phyloP scores from a whole-genome alignment of 2,113 vertebrate genomes.

The Spilogale gracilis region DNA sequence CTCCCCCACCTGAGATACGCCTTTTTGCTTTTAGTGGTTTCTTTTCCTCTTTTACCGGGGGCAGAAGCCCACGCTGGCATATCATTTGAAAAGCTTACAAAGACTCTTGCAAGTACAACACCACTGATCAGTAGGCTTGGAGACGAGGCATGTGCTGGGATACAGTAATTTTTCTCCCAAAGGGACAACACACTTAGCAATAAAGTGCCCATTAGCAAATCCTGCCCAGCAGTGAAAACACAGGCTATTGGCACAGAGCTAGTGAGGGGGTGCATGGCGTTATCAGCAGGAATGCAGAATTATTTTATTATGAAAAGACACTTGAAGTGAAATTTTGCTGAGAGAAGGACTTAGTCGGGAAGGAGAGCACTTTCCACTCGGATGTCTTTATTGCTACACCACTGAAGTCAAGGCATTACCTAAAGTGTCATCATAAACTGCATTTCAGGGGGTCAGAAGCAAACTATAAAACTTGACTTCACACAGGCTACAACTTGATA shows the following conservation, averaged over 20 bases:
- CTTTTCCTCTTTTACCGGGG: slow-evolving; percentile 16
- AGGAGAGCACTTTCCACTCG: slow-evolving; percentile 52
- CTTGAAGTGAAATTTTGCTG: slow-evolving; percentile 76
- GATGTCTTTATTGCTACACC: slow-evolving; percentile 31
- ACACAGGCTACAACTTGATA: background rate
- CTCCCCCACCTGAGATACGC: background rate
- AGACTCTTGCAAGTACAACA: slow-evolving; percentile 68
- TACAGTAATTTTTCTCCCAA: slow-evolving; percentile 83
- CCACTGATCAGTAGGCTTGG: slow-evolving; percentile 66
- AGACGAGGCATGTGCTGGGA: slow-evolving; percentile 68
- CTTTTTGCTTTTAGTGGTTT: background rate
- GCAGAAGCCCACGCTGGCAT: slow-evolving; percentile 31
- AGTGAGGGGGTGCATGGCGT: slow-evolving; percentile 54
- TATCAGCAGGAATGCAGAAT: slow-evolving; percentile 82
- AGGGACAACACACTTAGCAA: slow-evolving; percentile 78
- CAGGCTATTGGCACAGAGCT: slow-evolving; percentile 73
- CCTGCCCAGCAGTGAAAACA: slow-evolving; percentile 79
- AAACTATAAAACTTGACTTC: slow-evolving; percentile 29
- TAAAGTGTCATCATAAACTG: slow-evolving; percentile 39
- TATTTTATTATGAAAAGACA: slow-evolving; percentile 77
- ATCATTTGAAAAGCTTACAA: slow-evolving; percentile 77
- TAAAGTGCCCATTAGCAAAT: slow-evolving; percentile 87
- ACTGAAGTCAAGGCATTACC: background rate
- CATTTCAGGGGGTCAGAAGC: slow-evolving; percentile 9
- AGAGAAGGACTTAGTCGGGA: slow-evolving; percentile 72